A percentile compares a stretch with the other conserved stretches of the same genome.
Conservation (phyloP, 2,888 invertebrate species). For the Nomada hirtipes region DNA sequence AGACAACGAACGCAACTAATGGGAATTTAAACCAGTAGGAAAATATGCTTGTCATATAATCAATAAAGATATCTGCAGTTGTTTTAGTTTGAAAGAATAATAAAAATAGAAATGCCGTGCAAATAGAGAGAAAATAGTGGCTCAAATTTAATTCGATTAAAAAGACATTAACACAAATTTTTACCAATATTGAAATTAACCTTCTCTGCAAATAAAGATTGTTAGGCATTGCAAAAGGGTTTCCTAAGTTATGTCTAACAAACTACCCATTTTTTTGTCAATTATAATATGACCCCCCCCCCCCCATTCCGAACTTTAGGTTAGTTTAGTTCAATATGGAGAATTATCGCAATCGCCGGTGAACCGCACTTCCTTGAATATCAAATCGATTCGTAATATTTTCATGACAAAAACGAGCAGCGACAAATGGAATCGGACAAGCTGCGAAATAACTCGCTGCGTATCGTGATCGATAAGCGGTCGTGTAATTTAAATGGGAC, state of each 20-base stretch:
- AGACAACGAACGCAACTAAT: background rate
- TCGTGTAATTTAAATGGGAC: slow-evolving; percentile 42
- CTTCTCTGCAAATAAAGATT: no score
- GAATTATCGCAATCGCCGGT: background rate
- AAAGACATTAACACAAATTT: no score
- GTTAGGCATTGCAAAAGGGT: no score
- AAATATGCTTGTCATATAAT: background rate
- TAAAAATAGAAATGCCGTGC: no score
- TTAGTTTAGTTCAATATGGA: no score
- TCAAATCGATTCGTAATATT: background rate
- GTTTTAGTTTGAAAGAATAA: background rate
- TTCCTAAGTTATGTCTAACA: no score
- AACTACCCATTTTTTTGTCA: no score
- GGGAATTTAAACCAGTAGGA: background rate
- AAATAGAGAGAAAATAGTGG: no score
- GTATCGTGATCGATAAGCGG: slow-evolving; percentile 28
- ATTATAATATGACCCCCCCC: no score
- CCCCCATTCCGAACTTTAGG: no score
- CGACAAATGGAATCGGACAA: slow-evolving; percentile 15
- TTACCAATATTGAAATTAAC: no score
- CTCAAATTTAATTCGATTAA: no score
- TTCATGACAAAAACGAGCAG: background rate
- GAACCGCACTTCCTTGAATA: background rate
- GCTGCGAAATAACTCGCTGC: slow-evolving; percentile 8
- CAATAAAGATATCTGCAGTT: background rate